These are phyloP conservation scores for Acanthopagrus latus DNA, from an alignment of 2,797 vertebrate genomes.

Conservation along the genomic window DNA sequence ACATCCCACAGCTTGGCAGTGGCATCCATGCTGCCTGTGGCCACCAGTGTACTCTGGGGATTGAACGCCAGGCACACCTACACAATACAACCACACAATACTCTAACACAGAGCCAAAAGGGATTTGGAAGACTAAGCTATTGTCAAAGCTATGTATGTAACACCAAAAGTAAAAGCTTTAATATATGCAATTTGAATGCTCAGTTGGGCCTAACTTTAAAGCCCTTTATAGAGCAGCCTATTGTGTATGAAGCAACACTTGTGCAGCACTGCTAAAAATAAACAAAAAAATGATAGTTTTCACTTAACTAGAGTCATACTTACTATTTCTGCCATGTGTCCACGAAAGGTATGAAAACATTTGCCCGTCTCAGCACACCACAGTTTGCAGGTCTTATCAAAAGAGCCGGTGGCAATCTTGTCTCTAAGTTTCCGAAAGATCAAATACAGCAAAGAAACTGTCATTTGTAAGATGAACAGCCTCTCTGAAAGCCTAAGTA, in stretches of 20 bases:
- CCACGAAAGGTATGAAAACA: constrained; percentile 94
- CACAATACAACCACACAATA: constrained; percentile 28
- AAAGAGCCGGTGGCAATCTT: constrained; percentile 98
- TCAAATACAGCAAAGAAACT: constrained; percentile 14
- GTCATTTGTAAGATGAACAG: background rate
- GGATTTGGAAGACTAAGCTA: background rate
- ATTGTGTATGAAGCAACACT: background rate
- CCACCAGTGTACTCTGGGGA: constrained; percentile 94
- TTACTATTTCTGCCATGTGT: constrained; percentile 94
- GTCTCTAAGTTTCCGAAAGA: constrained; percentile 83
- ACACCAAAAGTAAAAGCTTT: constrained; percentile 5
- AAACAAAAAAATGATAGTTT: background rate
- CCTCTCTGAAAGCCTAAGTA: constrained; percentile 8
- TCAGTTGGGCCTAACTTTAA: background rate
- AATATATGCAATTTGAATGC: background rate
- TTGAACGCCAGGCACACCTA: constrained; percentile 97
- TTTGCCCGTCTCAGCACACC: constrained; percentile 93
- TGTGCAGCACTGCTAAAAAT: background rate
- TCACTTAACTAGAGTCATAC: constrained; percentile 57
- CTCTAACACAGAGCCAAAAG: constrained; percentile 2
- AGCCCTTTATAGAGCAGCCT: background rate
- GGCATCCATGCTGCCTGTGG: constrained; percentile 95
- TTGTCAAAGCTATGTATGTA: background rate
- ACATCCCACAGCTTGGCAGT: constrained; percentile 93
- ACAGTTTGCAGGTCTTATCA: constrained; percentile 96